A percentile compares a stretch with the other conserved stretches of the same genome.
phyloP scores from a whole-genome alignment of 2,113 vertebrate species.

The Myrmecobius fasciatus region DNA sequence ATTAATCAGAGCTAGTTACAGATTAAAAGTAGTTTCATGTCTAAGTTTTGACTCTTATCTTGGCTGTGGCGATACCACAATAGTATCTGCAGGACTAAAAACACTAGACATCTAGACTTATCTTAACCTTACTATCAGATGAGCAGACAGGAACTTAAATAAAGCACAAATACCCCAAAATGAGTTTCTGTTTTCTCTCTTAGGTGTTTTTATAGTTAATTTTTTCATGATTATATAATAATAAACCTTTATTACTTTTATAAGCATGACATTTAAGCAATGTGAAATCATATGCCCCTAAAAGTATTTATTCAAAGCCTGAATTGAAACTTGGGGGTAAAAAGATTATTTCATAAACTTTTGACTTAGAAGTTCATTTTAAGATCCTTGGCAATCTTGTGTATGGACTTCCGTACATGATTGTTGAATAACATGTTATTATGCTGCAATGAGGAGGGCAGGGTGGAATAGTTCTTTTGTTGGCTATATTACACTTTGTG shows the following conservation, averaged over 20 bases:
- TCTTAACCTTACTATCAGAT: conserved; percentile 6
- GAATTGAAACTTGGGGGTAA: conserved; percentile 59
- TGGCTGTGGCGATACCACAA: background rate
- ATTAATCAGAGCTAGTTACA: background rate
- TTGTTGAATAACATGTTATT: conserved; percentile 76
- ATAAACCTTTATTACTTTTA: conserved; percentile 65
- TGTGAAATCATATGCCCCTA: conserved; percentile 67
- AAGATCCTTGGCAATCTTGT: conserved; percentile 65
- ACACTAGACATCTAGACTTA: background rate
- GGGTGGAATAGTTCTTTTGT: conserved; percentile 77
- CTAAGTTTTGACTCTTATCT: background rate
- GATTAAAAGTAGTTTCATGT: background rate
- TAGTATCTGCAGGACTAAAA: background rate
- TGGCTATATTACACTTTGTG: conserved; percentile 74
- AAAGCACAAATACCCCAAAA: conserved; percentile 59
- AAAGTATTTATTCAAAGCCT: conserved; percentile 74
- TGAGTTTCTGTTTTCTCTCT: conserved; percentile 66
- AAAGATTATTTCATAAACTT: conserved; percentile 53
- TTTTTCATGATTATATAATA: conserved; percentile 72
- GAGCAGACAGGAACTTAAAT: conserved; percentile 29
- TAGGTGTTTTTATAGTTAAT: conserved; percentile 61
- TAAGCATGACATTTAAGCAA: conserved; percentile 64
- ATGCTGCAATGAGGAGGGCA: conserved; percentile 13
- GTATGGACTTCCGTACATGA: conserved; percentile 66
- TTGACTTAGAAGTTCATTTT: conserved; percentile 73